Evolutionary conservation across 2,888 invertebrate species (phyloP).

Genomic region (Alloscopus bannaensis): DNA sequence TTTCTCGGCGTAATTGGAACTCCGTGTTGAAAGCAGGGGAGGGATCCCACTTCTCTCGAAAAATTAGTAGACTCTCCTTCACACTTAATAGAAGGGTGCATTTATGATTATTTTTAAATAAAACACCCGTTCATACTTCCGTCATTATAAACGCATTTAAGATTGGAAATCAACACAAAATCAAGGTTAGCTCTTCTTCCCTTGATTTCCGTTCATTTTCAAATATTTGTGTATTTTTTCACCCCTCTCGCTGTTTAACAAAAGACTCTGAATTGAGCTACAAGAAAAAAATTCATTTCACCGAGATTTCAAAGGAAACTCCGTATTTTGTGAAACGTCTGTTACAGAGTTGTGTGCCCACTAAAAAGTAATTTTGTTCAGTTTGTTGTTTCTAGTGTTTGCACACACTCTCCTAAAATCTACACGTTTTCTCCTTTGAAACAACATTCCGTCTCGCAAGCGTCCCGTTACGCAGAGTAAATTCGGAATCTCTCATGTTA

Average conservation of each 20-base stretch:
- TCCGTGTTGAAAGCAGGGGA: too few species aligned
- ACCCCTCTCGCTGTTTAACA: background rate
- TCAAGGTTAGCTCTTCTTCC: too few species aligned
- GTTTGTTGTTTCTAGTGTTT: slow-evolving; percentile 11
- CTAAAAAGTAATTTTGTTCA: slow-evolving; percentile 17
- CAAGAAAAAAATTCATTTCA: too few species aligned
- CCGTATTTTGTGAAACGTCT: too few species aligned
- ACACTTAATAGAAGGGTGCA: background rate
- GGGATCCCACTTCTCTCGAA: too few species aligned
- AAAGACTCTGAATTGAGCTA: too few species aligned
- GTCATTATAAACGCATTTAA: background rate
- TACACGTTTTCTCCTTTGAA: slow-evolving; percentile 32
- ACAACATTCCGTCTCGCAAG: slow-evolving; percentile 31
- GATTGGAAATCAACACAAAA: background rate
- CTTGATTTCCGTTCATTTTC: too few species aligned
- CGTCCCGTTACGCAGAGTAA: slow-evolving; percentile 6
- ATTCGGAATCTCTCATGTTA: background rate
- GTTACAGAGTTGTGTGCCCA: background rate
- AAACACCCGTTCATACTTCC: background rate
- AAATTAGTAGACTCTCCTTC: background rate
- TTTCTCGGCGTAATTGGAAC: too few species aligned
- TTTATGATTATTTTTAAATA: background rate
- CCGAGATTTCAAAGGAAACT: too few species aligned
- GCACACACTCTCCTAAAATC: background rate
- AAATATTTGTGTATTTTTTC: background rate